Base-by-base conservation (phyloP, 2,888 invertebrate species). In the Cheilosia vernalis region DNA sequence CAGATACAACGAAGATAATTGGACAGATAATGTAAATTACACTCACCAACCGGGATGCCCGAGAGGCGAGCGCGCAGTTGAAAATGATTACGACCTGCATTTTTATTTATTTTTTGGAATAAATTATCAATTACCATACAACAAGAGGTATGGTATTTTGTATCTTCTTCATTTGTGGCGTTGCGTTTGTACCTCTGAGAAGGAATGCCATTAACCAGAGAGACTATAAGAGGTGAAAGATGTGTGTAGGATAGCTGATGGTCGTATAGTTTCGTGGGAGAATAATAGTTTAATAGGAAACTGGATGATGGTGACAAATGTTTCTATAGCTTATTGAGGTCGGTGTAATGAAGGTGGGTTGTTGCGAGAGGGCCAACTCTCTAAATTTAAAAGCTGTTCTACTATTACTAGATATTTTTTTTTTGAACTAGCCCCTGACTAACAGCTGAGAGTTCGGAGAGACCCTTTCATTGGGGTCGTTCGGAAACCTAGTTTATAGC, bases 91-190 rank as follows among this genome's bases (percentile, higher is more conserved):
- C 80, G 84, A 80, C 84, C 84, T 80, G 84, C 70, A 84, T 84
- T 76, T 84, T 84, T 69, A 13, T 33, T 33, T 33, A 13, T 37
- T 13, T 37, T 30, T 30, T 44, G 27, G 84, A 80, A 84, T 84
- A 84, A 84, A 84, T 84, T 84, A 80, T 80, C 84, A 84, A 84
- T 74, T 84, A 84, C 84, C 69, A 60, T 70, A 64, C 49, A 58
- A 84, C 83, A 76, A 66, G 74, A 80, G 53, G 70, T 74, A 30
- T 30, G 61, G 37, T 49, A 37, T 40, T 58, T 56, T 44, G 60
- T 19, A 27, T 60, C 60, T 60, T 40, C 42, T 72, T 15, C 7
- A 42, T 67, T 51, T 24, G 15, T 64, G 10, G 15, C 13, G 27
- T 66, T 30, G 9, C 30, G 30, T 9, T 27, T 51, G 60, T 67